phyloP scores from a whole-genome alignment of 2,888 invertebrate genomes.

The Chrysomela aeneicollis region DNA sequence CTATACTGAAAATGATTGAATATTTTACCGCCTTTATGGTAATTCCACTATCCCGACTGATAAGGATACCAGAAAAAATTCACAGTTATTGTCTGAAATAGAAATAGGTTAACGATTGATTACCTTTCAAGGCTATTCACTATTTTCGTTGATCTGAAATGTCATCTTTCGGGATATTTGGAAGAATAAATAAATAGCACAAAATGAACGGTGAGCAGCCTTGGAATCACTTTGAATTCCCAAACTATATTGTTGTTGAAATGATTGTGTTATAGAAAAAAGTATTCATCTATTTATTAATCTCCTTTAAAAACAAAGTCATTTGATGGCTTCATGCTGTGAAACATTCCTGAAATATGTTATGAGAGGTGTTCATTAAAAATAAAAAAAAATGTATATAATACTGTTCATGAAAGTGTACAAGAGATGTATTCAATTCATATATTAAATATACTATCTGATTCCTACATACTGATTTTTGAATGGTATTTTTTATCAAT shows the following conservation, averaged over 20 bases:
- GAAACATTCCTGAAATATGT: background rate
- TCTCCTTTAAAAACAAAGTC: background rate
- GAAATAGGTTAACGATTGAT: background rate
- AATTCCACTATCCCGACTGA: no score
- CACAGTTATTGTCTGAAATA: slow-evolving; percentile 4
- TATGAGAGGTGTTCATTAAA: background rate
- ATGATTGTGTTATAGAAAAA: background rate
- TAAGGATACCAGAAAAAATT: no score
- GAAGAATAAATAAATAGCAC: background rate
- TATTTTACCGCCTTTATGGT: no score
- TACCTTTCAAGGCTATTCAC: background rate
- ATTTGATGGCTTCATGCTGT: background rate
- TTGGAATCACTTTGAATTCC: background rate
- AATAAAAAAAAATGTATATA: background rate
- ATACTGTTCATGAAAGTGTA: background rate
- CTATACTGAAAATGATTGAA: no score
- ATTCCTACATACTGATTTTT: no score
- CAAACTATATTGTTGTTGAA: background rate
- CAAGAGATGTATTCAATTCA: no score
- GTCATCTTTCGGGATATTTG: no score
- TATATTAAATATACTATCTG: no score
- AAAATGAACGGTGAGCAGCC: background rate
- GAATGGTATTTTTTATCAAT: no score
- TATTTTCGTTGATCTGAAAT: background rate
- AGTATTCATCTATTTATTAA: background rate